Base-by-base conservation (phyloP, 2,888 invertebrate species). In the Eremobia ochroleuca region DNA sequence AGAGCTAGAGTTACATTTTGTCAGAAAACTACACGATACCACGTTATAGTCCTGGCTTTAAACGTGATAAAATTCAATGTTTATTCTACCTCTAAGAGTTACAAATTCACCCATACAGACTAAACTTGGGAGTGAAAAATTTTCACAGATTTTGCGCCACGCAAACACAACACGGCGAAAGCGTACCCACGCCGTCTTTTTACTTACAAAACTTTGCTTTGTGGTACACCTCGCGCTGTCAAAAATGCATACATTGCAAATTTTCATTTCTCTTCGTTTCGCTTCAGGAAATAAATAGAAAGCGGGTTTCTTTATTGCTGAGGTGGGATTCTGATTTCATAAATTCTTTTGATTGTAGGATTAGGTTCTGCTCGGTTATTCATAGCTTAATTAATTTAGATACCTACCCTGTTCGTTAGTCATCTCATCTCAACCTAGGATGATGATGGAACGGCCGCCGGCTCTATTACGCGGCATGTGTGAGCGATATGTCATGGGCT, bases 201-300 rank as follows among this genome's bases (percentile, higher is more conserved):
- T 86, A 76, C 81, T 80, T 73, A 73, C 58, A 83, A 87, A 90
- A 86, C 79, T 90, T 87, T 77, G 67, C 78, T 73, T 73, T 75
- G 77, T 83, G 85, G 73, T 80, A 79, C 76, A 75, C 75, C 76
- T 67, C 62, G 66, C 52, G 69, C 81, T 86, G 90, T 87, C 88
- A 88, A 86, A 88, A 88, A 83, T 86, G 86, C 86, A 84, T 82
- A 81, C 74, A 77, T 82, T 78, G 81, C 80, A 75, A 83, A 85
- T 85, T 85, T 79, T 68, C 66, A 76, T 77, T 81, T 77, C 81
- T 82, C 64, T 83, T 83, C 76, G 81, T 74, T 82, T 73, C 75
- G 61, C 75, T 64, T 73, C 65, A 62, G 55, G 52, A 74, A 74
- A 76, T 85, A 82, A 75, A 76, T 76, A 76, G 72, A 73, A 85